Evolutionary conservation across 1,140 invertebrate species (phyloP).

Genomic region (Propsilocerus akamusi): DNA sequence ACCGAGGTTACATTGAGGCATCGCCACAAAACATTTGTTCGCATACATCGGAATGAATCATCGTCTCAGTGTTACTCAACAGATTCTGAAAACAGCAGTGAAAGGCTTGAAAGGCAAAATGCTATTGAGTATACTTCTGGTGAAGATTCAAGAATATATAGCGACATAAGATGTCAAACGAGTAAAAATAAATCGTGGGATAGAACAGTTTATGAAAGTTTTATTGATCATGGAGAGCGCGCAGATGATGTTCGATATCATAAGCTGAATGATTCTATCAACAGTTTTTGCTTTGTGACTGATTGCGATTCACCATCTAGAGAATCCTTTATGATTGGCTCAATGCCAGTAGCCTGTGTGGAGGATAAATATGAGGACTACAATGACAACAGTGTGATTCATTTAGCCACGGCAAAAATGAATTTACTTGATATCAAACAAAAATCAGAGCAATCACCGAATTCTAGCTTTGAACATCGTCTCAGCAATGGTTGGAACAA

Average conservation of each 20-base stretch:
- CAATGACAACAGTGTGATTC: slow-evolving; percentile 15
- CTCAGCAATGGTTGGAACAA: slow-evolving; percentile 21
- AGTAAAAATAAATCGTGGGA: slow-evolving; percentile 18
- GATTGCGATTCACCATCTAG: not conserved
- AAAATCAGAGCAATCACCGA: slow-evolving; percentile 33
- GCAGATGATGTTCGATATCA: not conserved
- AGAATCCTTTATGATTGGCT: slow-evolving; percentile 13
- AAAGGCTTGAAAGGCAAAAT: slow-evolving; percentile 27
- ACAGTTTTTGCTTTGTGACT: not conserved
- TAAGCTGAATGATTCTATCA: not conserved
- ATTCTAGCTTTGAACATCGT: slow-evolving; percentile 33
- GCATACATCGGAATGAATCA: slow-evolving; percentile 30
- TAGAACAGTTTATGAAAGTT: slow-evolving; percentile 22
- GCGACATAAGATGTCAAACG: slow-evolving; percentile 35
- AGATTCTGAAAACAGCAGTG: slow-evolving; percentile 10
- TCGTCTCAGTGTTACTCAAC: slow-evolving; percentile 25
- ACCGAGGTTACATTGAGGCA: slow-evolving; percentile 25
- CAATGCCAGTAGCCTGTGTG: slow-evolving; percentile 8
- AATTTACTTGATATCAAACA: slow-evolving; percentile 17
- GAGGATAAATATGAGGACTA: slow-evolving; percentile 6
- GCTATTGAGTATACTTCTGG: slow-evolving; percentile 29
- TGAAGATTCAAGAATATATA: slow-evolving; percentile 10
- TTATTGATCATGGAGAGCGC: slow-evolving; percentile 24
- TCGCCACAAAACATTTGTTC: slow-evolving; percentile 32
- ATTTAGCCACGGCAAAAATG: slow-evolving; percentile 28